These are phyloP conservation scores for Phallusia fumigata DNA, from an alignment of 23 tunicate species.

Conservation along the genomic window DNA sequence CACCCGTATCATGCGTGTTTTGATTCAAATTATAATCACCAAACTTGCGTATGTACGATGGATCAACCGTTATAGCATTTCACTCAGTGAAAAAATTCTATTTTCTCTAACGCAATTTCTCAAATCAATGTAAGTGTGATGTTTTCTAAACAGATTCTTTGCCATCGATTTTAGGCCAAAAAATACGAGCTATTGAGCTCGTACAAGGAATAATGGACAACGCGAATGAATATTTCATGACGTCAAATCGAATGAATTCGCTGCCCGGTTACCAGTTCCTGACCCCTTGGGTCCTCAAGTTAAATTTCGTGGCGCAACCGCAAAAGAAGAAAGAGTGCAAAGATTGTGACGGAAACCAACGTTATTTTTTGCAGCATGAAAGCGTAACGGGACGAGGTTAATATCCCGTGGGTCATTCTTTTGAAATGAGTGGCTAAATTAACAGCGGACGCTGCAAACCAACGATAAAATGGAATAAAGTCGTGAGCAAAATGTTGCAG, in stretches of 20 bases:
- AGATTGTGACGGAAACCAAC: no score
- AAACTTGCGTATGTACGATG: background rate
- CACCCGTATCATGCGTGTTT: background rate
- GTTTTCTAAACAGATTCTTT: background rate
- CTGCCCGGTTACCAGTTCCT: constrained; percentile 2
- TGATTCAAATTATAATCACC: background rate
- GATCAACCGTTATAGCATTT: background rate
- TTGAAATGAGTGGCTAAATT: no score
- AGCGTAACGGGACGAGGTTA: background rate
- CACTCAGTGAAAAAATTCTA: no score
- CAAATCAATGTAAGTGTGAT: no score
- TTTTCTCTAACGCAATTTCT: no score
- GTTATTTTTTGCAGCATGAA: no score
- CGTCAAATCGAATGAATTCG: background rate
- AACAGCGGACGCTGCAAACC: no score
- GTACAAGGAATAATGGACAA: background rate
- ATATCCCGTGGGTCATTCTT: no score
- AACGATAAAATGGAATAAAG: no score
- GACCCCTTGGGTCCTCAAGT: background rate
- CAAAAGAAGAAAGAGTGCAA: background rate
- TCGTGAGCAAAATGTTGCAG: background rate
- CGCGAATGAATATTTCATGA: constrained; percentile 10
- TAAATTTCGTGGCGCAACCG: background rate
- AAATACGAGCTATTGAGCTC: background rate
- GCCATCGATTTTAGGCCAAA: background rate